Base-by-base conservation (phyloP, 2,797 vertebrate species). In the Microtus californicus region DNA sequence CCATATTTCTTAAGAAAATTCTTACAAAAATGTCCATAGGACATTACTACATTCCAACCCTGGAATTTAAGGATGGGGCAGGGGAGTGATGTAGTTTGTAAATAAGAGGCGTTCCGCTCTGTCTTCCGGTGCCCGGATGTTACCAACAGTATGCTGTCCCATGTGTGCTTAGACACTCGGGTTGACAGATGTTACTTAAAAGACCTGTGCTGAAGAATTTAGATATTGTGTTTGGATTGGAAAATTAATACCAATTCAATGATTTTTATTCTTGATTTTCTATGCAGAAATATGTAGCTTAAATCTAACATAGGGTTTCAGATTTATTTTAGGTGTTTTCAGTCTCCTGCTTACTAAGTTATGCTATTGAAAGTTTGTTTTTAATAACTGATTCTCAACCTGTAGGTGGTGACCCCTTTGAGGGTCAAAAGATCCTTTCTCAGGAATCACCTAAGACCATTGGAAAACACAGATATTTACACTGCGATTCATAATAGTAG, bases 331-430 rank as follows among this genome's bases (percentile, higher is more conserved):
- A 74, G 51, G 34, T 19, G 51, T 65, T 51, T 87, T 37, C 81
- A 45, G n/a, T 67, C 71, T 87, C 71, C 71, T 93, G 67, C 27
- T 65, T 92, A 85, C 21, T 56, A 95, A 78, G 11, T 89, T 89
- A 40, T 82, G 34, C 71, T 86, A 25, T 59, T 63, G 37, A 6
- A 23, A 86, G 59, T 73, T 95, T 92, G 37, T 56, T 79, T 91
- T 95, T 34, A 81, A 45, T 61, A 37, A 40, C 37, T 11, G 10
- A 23, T 73, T 73, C 71, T 73, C 21, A 40, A 73, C 71, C 71
- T 25, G 37, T 40, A 0, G 69, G n/a, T 73, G 19, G n/a, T 1
- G 8, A 40, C 37, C 10, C 37, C 37, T 40, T 73, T 40, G 37
- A 12, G 37, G 63, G 71, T 73, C 71, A 40, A 40, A 73, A 40